Evolutionary conservation across 1,140 invertebrate species (phyloP).

Genomic region (Phenacoccus solenopsis): DNA sequence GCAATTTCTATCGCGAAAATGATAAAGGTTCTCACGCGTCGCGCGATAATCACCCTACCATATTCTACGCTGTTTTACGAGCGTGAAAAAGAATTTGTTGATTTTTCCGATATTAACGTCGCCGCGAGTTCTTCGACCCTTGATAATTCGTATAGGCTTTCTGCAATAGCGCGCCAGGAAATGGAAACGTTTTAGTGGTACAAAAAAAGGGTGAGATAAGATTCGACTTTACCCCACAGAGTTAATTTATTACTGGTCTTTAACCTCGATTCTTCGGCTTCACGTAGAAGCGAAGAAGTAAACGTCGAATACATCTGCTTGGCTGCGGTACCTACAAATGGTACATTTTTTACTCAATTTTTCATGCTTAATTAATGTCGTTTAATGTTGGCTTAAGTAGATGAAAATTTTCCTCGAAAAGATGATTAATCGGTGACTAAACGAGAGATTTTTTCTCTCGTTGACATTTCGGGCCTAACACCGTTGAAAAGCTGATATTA

Average conservation of each 20-base stretch:
- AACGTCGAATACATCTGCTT: neutral
- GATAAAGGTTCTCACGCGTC: neutral
- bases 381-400: neutral
- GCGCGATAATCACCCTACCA: neutral
- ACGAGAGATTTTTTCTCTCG: neutral
- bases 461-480: neutral
- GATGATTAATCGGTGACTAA: neutral
- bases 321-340: neutral
- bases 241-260: neutral
- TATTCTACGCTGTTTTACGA: neutral
- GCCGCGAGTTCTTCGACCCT: neutral
- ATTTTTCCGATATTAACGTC: neutral
- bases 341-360: neutral
- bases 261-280: neutral
- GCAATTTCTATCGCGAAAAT: neutral
- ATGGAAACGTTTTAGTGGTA: no score
- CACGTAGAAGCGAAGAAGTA: no score
- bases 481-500: neutral
- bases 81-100: neutral
- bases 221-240: neutral
- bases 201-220: neutral
- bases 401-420: neutral
- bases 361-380: neutral
- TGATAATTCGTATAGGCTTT: no score
- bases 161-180: neutral